These are phyloP conservation scores for Colaptes auratus DNA, from an alignment of 2,113 vertebrate genomes.

Conservation along the genomic window DNA sequence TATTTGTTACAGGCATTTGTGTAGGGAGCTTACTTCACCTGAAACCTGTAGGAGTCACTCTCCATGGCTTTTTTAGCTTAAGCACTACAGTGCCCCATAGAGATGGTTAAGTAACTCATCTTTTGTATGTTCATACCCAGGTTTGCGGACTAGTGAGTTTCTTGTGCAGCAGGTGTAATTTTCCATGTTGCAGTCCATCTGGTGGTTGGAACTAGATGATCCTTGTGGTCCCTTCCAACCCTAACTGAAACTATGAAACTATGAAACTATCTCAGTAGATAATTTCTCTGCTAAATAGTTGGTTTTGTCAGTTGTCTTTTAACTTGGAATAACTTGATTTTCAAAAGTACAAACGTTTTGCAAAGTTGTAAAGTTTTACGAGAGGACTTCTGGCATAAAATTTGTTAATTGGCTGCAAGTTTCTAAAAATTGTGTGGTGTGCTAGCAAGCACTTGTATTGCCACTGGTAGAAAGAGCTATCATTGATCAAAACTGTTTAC, in stretches of 20 bases:
- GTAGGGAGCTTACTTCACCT: not conserved
- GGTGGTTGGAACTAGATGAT: too few relatives aligned
- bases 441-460: not conserved
- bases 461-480: not conserved
- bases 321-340: not conserved
- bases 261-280: too few relatives aligned
- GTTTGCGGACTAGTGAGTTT: not conserved
- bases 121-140: not conserved
- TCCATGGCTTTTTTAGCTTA: not conserved
- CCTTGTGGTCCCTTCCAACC: too few relatives aligned
- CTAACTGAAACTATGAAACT: too few relatives aligned
- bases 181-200: not conserved
- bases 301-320: not conserved
- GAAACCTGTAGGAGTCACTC: not conserved
- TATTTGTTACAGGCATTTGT: not conserved
- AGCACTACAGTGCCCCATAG: accelerated
- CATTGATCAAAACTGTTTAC: not conserved
- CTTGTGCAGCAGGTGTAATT: not conserved
- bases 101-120: not conserved
- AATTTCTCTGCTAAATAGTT: not conserved
- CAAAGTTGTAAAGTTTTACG: not conserved
- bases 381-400: not conserved
- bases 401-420: not conserved
- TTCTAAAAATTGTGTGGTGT: not conserved
- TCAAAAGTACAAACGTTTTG: not conserved